phyloP scores from a whole-genome alignment of 2,113 vertebrate species.

The Recurvirostra avosetta region DNA sequence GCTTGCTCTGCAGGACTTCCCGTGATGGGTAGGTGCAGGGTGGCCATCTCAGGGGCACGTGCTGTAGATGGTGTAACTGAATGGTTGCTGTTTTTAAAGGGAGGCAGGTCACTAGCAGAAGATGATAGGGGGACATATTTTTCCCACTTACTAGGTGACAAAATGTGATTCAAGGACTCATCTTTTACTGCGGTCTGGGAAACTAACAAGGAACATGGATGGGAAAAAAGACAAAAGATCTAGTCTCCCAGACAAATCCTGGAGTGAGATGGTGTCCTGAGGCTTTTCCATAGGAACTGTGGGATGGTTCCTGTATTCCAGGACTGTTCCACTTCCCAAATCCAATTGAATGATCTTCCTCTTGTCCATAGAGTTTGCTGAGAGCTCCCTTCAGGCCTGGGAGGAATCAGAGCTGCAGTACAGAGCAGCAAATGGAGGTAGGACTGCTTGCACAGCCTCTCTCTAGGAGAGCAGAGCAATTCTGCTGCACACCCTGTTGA shows the following conservation, averaged over 20 bases:
- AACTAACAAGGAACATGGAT: neutral
- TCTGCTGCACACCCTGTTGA: neutral
- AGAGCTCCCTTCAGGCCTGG: neutral
- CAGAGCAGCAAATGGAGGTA: neutral
- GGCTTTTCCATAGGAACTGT: neutral
- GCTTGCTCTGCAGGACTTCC: neutral
- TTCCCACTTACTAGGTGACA: neutral
- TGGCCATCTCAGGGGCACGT: rapidly evolving
- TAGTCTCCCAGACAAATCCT: neutral
- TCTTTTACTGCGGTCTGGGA: neutral
- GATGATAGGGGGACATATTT: neutral
- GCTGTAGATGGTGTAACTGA: neutral
- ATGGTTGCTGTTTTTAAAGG: neutral
- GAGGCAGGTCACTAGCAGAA: neutral
- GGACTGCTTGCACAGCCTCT: neutral
- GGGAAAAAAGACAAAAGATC: neutral
- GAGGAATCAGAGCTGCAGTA: neutral
- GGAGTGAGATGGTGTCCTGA: neutral
- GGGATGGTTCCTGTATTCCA: neutral
- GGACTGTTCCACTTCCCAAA: neutral
- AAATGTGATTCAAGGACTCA: neutral
- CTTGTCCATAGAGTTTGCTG: neutral
- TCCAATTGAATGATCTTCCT: neutral
- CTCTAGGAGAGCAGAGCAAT: neutral
- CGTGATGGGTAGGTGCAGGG: neutral